Percentiles rank a stretch among this genome's conserved stretches.
Evolutionary conservation across 2,113 vertebrate species (phyloP).

Genomic region (Cryptoleucopteryx plumbea): DNA sequence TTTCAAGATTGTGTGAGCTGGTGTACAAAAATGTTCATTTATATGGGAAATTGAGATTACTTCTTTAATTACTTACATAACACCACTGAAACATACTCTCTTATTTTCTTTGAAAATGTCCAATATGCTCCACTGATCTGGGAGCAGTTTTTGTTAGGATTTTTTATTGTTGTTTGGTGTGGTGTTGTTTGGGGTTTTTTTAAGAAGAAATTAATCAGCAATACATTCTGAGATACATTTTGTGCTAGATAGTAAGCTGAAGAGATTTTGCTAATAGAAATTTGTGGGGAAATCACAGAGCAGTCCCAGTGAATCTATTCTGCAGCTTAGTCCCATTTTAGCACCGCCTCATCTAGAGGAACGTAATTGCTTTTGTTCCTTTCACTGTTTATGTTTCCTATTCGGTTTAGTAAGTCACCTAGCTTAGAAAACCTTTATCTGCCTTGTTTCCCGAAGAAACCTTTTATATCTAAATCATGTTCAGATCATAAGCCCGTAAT

Average conservation of each 20-base stretch:
- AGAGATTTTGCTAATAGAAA: neutral
- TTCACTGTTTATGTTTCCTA: slow-evolving; percentile 43
- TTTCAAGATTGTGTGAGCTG: neutral
- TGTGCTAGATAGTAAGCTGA: neutral
- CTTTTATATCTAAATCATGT: slow-evolving; percentile 51
- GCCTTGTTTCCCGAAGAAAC: slow-evolving; percentile 40
- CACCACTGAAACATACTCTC: neutral
- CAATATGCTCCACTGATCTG: neutral
- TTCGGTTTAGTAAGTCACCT: slow-evolving; percentile 52
- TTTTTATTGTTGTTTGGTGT: neutral
- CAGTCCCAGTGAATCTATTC: neutral
- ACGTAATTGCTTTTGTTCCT: slow-evolving; percentile 36
- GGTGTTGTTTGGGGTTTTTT: neutral
- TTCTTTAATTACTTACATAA: neutral
- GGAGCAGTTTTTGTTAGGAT: neutral
- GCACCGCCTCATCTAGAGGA: neutral
- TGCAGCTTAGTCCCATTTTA: slow-evolving; percentile 21
- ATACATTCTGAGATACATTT: neutral
- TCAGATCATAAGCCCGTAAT: slow-evolving; percentile 38
- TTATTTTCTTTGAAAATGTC: neutral
- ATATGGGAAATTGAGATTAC: neutral
- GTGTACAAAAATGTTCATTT: neutral
- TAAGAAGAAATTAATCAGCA: neutral
- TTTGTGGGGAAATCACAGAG: slow-evolving; percentile 31
- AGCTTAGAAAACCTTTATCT: slow-evolving; percentile 57